Evolutionary conservation across 2,888 invertebrate genomes (phyloP), one percentile per base, ranked within the genome.

Genomic region (Ferdinandea cuprea): DNA sequence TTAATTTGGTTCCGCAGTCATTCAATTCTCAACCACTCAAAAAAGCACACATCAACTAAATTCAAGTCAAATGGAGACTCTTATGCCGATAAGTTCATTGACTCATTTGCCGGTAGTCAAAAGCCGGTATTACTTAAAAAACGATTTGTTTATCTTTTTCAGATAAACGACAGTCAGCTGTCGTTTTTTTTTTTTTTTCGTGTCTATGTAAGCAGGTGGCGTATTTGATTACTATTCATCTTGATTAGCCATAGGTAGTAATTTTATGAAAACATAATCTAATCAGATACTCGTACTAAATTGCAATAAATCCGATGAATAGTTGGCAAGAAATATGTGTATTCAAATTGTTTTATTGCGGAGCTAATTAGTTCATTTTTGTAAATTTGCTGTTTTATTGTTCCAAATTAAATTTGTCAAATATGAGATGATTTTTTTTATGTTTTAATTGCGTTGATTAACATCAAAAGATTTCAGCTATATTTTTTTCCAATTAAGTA

Each of bases 31-130:
- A 2, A 13, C 7, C 7, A 15, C 40, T 40, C 2, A 37, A 13
- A 13, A 37, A 13, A 13, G 5, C 13, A 4, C 7, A 32, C n/a
- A n/a, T n/a, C n/a, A n/a, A n/a, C n/a, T n/a, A n/a, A n/a, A n/a
- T n/a, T n/a, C n/a, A n/a, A 5, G n/a, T n/a, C 37, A 50, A 50
- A 66, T 58, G 50, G 32, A 58, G 13, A 17, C 48, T 3, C 9
- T n/a, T 37, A 25, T 25, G n/a, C 17, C n/a, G 3, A 4, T 25
- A n/a, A 56, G 69, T 77, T 77, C 69, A 61, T 15, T 77, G 69
- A 77, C 69, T 61, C 25, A 61, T 37, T 46, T 46, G 35, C 66
- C 65, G 73, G 37, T 21, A 56, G 37, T 21, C 8, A n/a, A 50
- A 65, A 63, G 40, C 54, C 56, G 56, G 66, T 50, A 25, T 30